Base-by-base conservation (phyloP, 2,888 invertebrate genomes). In the Muscina levida region DNA sequence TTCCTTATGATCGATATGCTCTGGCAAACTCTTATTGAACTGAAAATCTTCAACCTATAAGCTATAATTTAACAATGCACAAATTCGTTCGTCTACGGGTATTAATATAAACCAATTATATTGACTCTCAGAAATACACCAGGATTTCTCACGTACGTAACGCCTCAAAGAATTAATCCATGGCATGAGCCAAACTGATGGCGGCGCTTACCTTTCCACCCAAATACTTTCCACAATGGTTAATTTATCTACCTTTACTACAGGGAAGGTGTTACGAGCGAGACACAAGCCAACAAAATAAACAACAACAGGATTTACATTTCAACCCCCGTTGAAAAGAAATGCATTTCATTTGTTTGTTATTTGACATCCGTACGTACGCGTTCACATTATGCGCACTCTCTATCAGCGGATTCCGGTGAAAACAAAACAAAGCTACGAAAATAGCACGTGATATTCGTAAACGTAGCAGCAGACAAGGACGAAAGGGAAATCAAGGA, bases 391-490 rank as follows among this genome's bases (percentile, higher is more conserved):
- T 77, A 66, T 77, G 81, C 77, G 81, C 81, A 77, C 75, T 81
- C 81, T 74, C 73, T 71, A 57, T 77, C 59, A 8, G 17, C 17
- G 17, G 59, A 37, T 39, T 15, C 8, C 2, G 22, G 10, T 5
- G 13, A 65, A 67, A 72, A 2, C 53, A 73, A 37, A 72, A 3
- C 19, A 70, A 59, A 77, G 57, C n/a, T n/a, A n/a, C n/a, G n/a
- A n/a, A n/a, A 72, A 75, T 75, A 77, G 81, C 81, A 81, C 81
- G 81, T 77, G 81, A 75, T 75, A 77, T 77, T 81, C 77, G 15
- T 19, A 66, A 42, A 57, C 66, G 72, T 37, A 72, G 48, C 59
- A 39, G 11, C n/a, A n/a, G n/a, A n/a, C n/a, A 71, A 53, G 17
- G 57, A 17, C 42, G n/a, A n/a, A n/a, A n/a, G n/a, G n/a, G n/a